These are phyloP conservation scores for Stenoptilia bipunctidactyla DNA, from an alignment of 2,888 invertebrate genomes.

Conservation along the genomic window DNA sequence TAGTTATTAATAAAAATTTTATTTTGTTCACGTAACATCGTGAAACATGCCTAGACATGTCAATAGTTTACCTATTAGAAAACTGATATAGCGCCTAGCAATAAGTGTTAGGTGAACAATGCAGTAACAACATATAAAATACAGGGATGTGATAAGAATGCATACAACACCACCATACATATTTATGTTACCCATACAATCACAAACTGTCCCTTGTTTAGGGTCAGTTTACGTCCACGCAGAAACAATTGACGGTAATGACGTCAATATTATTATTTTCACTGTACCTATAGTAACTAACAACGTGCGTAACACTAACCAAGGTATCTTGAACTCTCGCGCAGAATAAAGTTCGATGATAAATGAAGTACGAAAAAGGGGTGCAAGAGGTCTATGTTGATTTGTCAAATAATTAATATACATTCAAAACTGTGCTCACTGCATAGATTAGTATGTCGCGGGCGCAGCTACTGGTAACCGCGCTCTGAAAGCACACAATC, in stretches of 20 bases:
- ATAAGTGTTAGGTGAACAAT: too few relatives aligned
- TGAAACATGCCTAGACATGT: too few relatives aligned
- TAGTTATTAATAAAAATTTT: too few relatives aligned
- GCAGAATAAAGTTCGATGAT: neutral
- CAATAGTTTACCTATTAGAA: too few relatives aligned
- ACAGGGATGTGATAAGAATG: conserved; percentile 8
- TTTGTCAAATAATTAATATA: conserved; percentile 22
- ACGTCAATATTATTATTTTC: conserved; percentile 46
- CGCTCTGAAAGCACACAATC: conserved; percentile 34
- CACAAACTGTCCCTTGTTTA: conserved; percentile 20
- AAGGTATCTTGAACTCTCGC: neutral
- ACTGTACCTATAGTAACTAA: conserved; percentile 14
- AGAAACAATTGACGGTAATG: conserved; percentile 33
- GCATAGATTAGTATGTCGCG: conserved; percentile 27
- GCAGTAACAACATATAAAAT: neutral
- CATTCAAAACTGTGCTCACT: neutral
- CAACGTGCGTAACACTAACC: neutral
- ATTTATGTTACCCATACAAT: neutral
- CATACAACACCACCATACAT: neutral
- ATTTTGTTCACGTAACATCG: too few relatives aligned
- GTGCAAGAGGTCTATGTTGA: conserved; percentile 24
- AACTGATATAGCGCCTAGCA: too few relatives aligned
- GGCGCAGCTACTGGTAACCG: conserved; percentile 42
- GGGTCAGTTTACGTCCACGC: conserved; percentile 22
- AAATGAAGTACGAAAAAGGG: conserved; percentile 19